These are phyloP conservation scores for Phymatocera aterrima DNA, from an alignment of 2,888 invertebrate species.

Conservation along the genomic window DNA sequence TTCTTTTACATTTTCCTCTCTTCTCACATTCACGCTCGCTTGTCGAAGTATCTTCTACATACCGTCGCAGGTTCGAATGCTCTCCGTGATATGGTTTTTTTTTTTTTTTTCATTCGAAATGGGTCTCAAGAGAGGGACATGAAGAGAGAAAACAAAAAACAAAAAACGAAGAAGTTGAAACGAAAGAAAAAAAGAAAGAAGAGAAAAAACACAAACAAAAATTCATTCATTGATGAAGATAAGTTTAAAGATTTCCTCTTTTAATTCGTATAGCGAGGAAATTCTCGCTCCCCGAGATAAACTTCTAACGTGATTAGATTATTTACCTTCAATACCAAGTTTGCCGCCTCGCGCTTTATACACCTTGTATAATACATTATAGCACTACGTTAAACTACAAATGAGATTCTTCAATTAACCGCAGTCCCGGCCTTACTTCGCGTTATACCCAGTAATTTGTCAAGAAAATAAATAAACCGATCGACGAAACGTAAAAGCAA, in stretches of 20 bases:
- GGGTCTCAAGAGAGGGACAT: too few species aligned
- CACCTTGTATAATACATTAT: too few species aligned
- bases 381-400: slow-evolving; percentile 38
- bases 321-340: slow-evolving; percentile 20
- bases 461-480: slow-evolving; percentile 18
- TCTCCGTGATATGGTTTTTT: neutral
- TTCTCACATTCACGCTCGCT: neutral
- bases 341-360: slow-evolving; percentile 6
- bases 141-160: too few species aligned
- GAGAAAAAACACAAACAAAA: too few species aligned
- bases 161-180: too few species aligned
- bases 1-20: neutral
- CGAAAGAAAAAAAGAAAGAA: too few species aligned
- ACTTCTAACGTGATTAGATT: slow-evolving; percentile 37
- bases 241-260: slow-evolving; percentile 4
- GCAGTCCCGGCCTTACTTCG: neutral
- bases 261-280: slow-evolving; percentile 13
- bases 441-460: neutral
- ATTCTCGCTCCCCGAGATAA: neutral
- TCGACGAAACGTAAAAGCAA: slow-evolving; percentile 24
- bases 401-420: slow-evolving; percentile 35
- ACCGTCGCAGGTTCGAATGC: neutral
- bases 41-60: neutral
- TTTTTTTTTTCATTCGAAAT: neutral
- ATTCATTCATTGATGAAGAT: too few species aligned